Evolutionary conservation across 2,888 invertebrate genomes (phyloP), one percentile per base, ranked within the genome.

Genomic region (Eurytoma californica): DNA sequence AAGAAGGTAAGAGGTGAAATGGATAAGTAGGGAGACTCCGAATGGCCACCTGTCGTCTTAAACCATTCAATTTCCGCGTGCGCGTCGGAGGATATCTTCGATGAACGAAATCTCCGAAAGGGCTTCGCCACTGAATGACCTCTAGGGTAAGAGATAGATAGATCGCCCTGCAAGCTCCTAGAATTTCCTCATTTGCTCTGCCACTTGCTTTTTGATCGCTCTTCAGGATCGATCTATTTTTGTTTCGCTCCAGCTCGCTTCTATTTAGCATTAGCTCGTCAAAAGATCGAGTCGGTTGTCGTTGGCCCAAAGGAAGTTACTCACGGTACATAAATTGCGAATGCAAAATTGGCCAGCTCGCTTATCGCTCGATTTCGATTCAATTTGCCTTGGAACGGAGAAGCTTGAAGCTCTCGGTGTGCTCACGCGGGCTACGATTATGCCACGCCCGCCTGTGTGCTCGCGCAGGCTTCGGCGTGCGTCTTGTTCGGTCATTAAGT

Each of bases 11-110:
- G 49, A n/a, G 18, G 53, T 13, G 39, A 55, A 24, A 30, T 3
- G 7, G 39, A 47, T 39, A 39, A 39, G 39, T 2, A 7, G 3
- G 3, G 39, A 39, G 7, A 39, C 39, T 53, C 18, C 18, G 81
- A 86, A 85, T 85, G 82, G 78, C 72, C 80, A 69, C 85, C 82
- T 82, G 84, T 83, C 72, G 80, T 66, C 81, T 79, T 81, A 57
- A 81, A 80, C 81, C 79, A 67, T 79, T 77, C 80, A 80, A 81
- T 82, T 79, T 81, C 79, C 72, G 66, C 49, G 61, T 7, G 55
- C 18, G 47, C 61, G 30, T 3, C 55, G 49, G 18, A 58, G 70
- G 51, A 65, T 77, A 70, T 66, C 72, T 66, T 53, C 55, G 18
- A 63, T 20, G 72, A 47, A n/a, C 61, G 57, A 73, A 65, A 72